Conservation (phyloP, 2,888 invertebrate genomes). For the Acanthoscelides obtectus region DNA sequence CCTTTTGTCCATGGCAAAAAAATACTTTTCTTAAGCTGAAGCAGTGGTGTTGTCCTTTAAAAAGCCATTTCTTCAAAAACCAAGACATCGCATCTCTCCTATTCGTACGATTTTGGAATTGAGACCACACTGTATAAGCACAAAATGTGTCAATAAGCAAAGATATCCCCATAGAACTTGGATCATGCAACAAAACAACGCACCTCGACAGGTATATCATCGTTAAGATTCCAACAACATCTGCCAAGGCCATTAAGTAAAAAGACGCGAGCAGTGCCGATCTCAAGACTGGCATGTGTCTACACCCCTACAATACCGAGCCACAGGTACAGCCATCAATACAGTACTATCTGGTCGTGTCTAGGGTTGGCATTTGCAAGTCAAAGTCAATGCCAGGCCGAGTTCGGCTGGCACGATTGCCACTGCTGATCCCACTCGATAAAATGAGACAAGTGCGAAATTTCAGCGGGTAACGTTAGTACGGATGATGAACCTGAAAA, state of each 20-base stretch:
- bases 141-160: neutral
- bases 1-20: too few species aligned
- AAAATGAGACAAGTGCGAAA: conserved; percentile 20
- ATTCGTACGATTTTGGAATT: too few species aligned
- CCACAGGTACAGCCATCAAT: neutral
- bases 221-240: neutral
- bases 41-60: too few species aligned
- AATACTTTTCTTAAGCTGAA: too few species aligned
- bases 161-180: neutral
- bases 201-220: neutral
- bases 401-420: conserved; percentile 18
- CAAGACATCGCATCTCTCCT: too few species aligned
- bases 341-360: neutral
- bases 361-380: conserved; percentile 17
- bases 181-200: neutral
- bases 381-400: conserved; percentile 18
- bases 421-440: conserved; percentile 21
- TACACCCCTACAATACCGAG: neutral
- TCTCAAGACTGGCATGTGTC: neutral
- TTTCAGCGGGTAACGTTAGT: conserved; percentile 8
- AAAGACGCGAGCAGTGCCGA: neutral
- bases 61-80: too few species aligned
- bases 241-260: neutral
- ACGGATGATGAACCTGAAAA: conserved; percentile 4
- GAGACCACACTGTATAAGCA: neutral